Percentiles rank a stretch among this genome's conserved stretches.
These are phyloP conservation scores for Coreoperca whiteheadi DNA, from an alignment of 2,113 vertebrate genomes.

Conservation along the genomic window DNA sequence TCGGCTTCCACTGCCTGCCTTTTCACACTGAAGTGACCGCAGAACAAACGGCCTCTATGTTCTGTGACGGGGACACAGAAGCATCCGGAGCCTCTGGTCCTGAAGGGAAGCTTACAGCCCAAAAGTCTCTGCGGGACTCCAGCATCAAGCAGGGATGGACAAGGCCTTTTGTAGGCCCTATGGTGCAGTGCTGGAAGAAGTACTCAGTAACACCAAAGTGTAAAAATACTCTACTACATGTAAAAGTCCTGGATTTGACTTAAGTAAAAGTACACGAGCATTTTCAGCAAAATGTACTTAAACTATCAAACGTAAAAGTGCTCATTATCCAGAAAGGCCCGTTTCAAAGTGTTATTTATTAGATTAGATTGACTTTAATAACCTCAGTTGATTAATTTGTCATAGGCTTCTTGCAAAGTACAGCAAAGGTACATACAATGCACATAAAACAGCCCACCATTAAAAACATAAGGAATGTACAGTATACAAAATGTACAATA, in stretches of 20 bases:
- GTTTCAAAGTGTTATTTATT: neutral
- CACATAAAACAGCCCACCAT: too few species aligned
- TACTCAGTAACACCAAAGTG: neutral
- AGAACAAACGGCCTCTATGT: conserved; percentile 21
- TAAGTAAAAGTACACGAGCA: too few species aligned
- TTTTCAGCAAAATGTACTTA: neutral
- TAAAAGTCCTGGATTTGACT: neutral
- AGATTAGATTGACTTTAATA: too few species aligned
- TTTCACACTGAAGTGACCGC: conserved; percentile 26
- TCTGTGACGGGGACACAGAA: conserved; percentile 26
- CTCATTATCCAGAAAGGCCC: neutral
- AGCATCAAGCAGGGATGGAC: neutral
- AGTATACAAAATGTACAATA: too few species aligned
- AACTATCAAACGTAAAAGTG: neutral
- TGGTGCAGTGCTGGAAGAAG: neutral
- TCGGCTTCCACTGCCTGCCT: conserved; percentile 52
- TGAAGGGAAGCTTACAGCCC: conserved; percentile 13
- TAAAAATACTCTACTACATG: neutral
- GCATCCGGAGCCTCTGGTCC: conserved; percentile 35
- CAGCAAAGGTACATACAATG: too few species aligned
- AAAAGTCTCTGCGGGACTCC: conserved; percentile 21
- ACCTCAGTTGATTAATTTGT: too few species aligned
- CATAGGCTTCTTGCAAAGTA: too few species aligned
- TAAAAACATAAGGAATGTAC: too few species aligned
- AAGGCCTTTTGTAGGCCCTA: neutral